phyloP scores from a whole-genome alignment of 2,888 invertebrate genomes.

The Dioctria rufipes region DNA sequence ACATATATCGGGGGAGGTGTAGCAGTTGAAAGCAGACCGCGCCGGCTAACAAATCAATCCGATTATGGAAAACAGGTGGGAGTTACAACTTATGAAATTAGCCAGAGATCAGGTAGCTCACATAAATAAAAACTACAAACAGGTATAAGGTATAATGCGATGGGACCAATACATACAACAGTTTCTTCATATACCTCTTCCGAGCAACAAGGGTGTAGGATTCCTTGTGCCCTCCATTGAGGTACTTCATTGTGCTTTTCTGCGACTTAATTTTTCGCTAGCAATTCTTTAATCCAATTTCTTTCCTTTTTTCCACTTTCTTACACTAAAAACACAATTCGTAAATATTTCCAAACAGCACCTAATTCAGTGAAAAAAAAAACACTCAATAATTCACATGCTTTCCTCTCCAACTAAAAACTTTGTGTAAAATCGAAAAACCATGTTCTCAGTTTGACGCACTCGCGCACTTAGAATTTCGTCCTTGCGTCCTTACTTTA shows the following conservation, averaged over 20 bases:
- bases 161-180: conserved; percentile 67
- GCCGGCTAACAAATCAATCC: conserved; percentile 3
- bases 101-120: conserved; percentile 1
- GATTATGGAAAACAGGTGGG: not conserved
- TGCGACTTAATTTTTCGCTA: not conserved
- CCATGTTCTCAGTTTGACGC: not conserved
- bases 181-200: conserved; percentile 70
- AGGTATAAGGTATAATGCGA: not conserved
- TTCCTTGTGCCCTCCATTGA: conserved; percentile 68
- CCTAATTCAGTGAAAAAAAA: not conserved
- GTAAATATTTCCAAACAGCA: too few species aligned
- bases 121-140: conserved; percentile 9
- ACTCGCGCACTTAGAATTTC: not conserved
- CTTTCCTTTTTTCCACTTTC: not conserved
- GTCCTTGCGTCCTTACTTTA: not conserved
- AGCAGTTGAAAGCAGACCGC: not conserved
- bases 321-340: not conserved
- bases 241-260: conserved; percentile 68
- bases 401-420: not conserved
- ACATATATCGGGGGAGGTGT: not conserved
- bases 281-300: not conserved
- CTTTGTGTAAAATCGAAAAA: not conserved
- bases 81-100: not conserved
- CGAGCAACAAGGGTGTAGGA: conserved; percentile 71
- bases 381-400: not conserved